A percentile compares a stretch with the other conserved stretches of the same genome.
Conservation (phyloP, 2,888 invertebrate genomes). For the Hartigia nigra region DNA sequence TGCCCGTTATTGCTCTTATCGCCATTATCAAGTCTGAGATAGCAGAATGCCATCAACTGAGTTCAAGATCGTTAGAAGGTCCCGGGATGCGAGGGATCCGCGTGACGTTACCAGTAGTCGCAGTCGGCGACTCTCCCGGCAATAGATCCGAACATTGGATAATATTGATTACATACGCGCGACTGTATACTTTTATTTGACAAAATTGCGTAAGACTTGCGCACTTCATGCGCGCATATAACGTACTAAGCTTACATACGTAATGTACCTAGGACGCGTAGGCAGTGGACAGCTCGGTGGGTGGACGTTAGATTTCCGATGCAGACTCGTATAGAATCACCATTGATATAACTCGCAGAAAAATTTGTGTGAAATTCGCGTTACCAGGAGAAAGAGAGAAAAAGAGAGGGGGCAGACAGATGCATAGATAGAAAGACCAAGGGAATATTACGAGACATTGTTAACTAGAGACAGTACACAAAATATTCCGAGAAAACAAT, state of each 20-base stretch:
- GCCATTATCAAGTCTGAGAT: neutral
- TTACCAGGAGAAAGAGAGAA: neutral
- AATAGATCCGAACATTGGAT: conserved; percentile 15
- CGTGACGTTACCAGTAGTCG: neutral
- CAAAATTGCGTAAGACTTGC: conserved; percentile 31
- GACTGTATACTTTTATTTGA: neutral
- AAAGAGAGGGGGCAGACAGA: neutral
- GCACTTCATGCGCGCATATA: neutral
- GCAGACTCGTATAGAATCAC: conserved; percentile 1
- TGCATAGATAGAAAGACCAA: neutral
- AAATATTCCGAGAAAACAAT: neutral
- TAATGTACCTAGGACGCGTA: neutral
- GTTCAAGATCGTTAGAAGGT: conserved; percentile 6
- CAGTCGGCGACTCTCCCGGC: neutral
- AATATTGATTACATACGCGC: conserved; percentile 23
- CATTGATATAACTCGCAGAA: conserved; percentile 16
- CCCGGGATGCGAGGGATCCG: neutral
- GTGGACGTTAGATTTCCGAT: neutral
- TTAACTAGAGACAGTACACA: neutral
- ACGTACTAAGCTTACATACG: neutral
- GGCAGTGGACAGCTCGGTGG: neutral
- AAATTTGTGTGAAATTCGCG: conserved; percentile 19
- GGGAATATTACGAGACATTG: neutral
- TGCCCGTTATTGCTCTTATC: neutral
- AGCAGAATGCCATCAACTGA: neutral